Conservation (phyloP, 2,113 vertebrate genomes). For the Rhinogobius similis region DNA sequence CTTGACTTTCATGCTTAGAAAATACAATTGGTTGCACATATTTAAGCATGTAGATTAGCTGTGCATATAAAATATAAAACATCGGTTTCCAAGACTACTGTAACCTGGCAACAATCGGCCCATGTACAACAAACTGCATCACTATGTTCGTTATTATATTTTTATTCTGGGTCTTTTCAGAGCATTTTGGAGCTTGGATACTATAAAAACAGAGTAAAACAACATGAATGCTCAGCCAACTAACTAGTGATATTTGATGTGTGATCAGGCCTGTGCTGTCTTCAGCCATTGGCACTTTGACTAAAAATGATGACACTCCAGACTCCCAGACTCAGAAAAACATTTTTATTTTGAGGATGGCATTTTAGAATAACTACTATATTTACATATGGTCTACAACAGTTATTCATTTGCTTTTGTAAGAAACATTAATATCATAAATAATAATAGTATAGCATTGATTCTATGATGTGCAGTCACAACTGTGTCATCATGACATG, state of each 20-base stretch:
- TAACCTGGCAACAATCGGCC: conserved; percentile 75
- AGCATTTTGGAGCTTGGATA: conserved; percentile 36
- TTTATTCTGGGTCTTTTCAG: conserved; percentile 7
- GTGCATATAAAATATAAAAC: conserved; percentile 34
- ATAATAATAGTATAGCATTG: conserved; percentile 23
- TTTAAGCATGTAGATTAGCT: neutral
- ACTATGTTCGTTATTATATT: conserved; percentile 7
- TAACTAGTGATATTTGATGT: conserved; percentile 29
- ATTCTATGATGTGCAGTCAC: conserved; percentile 17
- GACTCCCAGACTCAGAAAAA: conserved; percentile 47
- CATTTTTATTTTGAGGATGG: conserved; percentile 56
- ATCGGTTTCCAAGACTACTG: conserved; percentile 75
- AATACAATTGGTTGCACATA: neutral
- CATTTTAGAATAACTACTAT: conserved; percentile 47
- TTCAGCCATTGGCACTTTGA: neutral
- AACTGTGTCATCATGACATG: conserved; percentile 27
- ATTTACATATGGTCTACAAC: conserved; percentile 65
- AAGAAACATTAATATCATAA: conserved; percentile 35
- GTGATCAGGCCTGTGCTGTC: conserved; percentile 12
- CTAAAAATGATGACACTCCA: conserved; percentile 1
- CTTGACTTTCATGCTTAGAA: neutral
- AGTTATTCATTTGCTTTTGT: conserved; percentile 20
- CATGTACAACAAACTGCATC: conserved; percentile 50
- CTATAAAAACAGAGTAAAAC: conserved; percentile 17
- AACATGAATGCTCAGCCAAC: conserved; percentile 43